Evolutionary conservation across 2,888 invertebrate genomes (phyloP).

Genomic region (Andrena camellia): DNA sequence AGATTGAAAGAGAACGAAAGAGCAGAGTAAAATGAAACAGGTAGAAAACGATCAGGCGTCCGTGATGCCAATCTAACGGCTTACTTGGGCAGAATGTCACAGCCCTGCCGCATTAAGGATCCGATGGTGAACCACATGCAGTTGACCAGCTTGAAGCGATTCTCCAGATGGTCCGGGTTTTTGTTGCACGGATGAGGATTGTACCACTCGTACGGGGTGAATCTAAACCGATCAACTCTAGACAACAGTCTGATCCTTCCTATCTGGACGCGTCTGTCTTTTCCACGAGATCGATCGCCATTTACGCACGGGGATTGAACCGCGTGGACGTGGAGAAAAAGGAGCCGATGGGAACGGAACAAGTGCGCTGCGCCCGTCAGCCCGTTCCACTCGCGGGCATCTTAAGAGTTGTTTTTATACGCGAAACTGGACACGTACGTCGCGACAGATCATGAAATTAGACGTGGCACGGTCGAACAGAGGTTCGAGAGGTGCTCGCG

Average conservation of each 20-base stretch:
- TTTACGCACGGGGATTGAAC: constrained; percentile 47
- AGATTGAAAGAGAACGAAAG: not conserved
- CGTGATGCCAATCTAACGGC: constrained; percentile 79
- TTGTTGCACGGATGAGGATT: constrained; percentile 94
- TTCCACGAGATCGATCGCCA: constrained; percentile 39
- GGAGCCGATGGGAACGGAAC: constrained; percentile 35
- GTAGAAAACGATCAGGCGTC: constrained; percentile 53
- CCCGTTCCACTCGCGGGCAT: not conserved
- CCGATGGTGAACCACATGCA: constrained; percentile 99
- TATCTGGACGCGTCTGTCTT: constrained; percentile 24
- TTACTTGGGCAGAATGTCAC: constrained; percentile 98
- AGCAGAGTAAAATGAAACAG: not conserved
- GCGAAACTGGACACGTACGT: not conserved
- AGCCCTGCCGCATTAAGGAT: constrained; percentile 97
- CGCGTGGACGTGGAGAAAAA: constrained; percentile 38
- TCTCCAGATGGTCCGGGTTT: constrained; percentile 94
- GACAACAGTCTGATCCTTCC: constrained; percentile 54
- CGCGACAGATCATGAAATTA: constrained; percentile 42
- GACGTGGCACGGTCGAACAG: not conserved
- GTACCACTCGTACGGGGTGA: constrained; percentile 98
- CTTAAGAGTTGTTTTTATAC: constrained; percentile 5
- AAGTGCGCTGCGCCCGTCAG: constrained; percentile 17
- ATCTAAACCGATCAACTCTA: constrained; percentile 87
- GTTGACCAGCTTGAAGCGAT: constrained; percentile 96
- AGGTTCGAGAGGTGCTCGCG: not conserved